A percentile compares a stretch with the other conserved stretches of the same genome.
phyloP scores from a whole-genome alignment of 2,888 invertebrate genomes.

The Ectemnius cavifrons region DNA sequence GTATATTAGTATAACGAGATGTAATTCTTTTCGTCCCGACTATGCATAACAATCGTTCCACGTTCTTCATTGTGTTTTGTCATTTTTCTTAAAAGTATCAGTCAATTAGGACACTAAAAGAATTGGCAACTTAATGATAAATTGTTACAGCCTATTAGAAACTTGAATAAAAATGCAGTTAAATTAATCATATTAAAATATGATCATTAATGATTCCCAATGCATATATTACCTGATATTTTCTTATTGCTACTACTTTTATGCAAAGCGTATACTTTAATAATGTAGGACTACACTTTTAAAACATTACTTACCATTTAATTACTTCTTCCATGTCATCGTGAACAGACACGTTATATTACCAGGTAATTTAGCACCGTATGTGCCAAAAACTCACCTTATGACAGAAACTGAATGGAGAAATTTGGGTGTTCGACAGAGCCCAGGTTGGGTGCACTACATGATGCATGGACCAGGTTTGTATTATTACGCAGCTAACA shows the following conservation, averaged over 20 bases:
- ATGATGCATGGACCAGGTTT: conserved; percentile 91
- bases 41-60: too few relatives aligned
- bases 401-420: conserved; percentile 98
- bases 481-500: background rate
- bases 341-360: conserved; percentile 90
- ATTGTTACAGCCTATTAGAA: background rate
- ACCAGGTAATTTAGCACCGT: conserved; percentile 89
- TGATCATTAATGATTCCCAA: background rate
- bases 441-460: conserved; percentile 93
- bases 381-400: conserved; percentile 92
- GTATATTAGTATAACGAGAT: background rate
- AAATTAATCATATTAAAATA: background rate
- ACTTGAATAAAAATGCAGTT: background rate
- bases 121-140: background rate
- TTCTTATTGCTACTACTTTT: conserved; percentile 12
- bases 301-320: background rate
- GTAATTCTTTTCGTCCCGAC: background rate
- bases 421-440: conserved; percentile 95
- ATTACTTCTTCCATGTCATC: background rate
- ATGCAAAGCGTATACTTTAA: too few relatives aligned
- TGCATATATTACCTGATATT: background rate
- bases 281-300: background rate
- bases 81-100: conserved; percentile 20
- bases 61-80: conserved; percentile 16
- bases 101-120: background rate